Percentiles rank a stretch among this genome's conserved stretches.
These are phyloP conservation scores for Eupithecia exiguata DNA, from an alignment of 2,888 invertebrate species.

Conservation along the genomic window DNA sequence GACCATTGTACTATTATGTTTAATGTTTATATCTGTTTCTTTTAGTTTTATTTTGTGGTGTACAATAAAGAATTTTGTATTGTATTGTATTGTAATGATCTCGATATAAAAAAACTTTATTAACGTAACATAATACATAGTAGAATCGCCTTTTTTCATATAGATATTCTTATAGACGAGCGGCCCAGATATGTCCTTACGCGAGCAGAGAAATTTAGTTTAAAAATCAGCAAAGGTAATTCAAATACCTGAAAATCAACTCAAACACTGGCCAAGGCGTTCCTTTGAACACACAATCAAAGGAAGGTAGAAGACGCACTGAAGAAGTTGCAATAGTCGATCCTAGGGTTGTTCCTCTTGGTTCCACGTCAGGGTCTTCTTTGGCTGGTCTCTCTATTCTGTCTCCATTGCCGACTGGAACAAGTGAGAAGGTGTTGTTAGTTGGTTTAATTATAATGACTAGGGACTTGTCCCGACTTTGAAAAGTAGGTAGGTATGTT, in stretches of 20 bases:
- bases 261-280: conserved; percentile 72
- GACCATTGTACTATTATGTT: no score
- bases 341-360: conserved; percentile 13
- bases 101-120: background rate
- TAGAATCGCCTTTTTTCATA: background rate
- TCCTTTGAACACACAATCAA: conserved; percentile 54
- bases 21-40: no score
- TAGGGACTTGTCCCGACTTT: background rate
- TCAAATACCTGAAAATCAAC: conserved; percentile 18
- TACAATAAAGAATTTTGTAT: no score
- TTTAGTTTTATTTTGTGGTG: no score
- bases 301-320: conserved; percentile 47
- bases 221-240: background rate
- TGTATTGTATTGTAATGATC: no score
- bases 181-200: background rate
- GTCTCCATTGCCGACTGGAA: conserved; percentile 81
- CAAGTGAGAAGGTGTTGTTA: conserved; percentile 20
- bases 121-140: background rate
- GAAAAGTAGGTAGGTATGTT: background rate
- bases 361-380: conserved; percentile 35
- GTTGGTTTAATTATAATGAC: background rate
- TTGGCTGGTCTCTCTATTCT: conserved; percentile 62
- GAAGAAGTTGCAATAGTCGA: conserved; percentile 13
- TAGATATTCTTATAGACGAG: background rate
- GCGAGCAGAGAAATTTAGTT: background rate